Base-by-base conservation (phyloP, 2,113 vertebrate species). In the Melanostigma gelatinosum region DNA sequence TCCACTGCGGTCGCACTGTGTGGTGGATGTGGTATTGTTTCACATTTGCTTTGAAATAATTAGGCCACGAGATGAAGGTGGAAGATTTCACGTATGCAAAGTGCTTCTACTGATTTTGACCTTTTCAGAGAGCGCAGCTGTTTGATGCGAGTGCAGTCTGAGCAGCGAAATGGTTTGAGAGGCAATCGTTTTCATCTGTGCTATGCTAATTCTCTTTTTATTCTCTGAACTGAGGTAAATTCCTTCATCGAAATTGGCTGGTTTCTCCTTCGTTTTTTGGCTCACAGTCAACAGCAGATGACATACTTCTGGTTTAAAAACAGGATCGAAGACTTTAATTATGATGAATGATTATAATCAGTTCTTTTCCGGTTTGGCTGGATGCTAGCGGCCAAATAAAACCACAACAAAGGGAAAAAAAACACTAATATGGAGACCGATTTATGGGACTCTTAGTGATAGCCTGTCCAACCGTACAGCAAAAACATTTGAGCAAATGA, bases 21-120 rank as follows among this genome's bases (percentile, higher is more conserved):
- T 42, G 13, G 44, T 27, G 54, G 57, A 34, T n/a, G 50, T 42
- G 52, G 12, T 8, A 50, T 66, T n/a, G 34, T 72, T 74, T 75
- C 65, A 68, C 44, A 77, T 78, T 86, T 69, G 58, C 70, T 84
- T 70, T 66, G 46, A 83, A 40, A 74, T 80, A 74, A 83, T 77
- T 65, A 77, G 29, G 40, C 60, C n/a, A 77, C 42, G 40, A 76
- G 71, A 87, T 71, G 34, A 84, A 83, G 54, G 61, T 48, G 58
- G 52, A 65, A 36, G 54, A 83, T 82, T 84, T 81, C 62, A 76
- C 61, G 40, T 55, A 52, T 66, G 79, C 34, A 68, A 86, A 87
- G 55, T 60, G 61, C 64, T 77, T 80, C 20, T 36, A 5, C 57
- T 48, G 76, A 75, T 66, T 84, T 75, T 73, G 76, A 79, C 81